Evolutionary conservation across 2,888 invertebrate species (phyloP), one percentile per base, ranked within the genome.

Genomic region (Cosmorhoe ocellata): DNA sequence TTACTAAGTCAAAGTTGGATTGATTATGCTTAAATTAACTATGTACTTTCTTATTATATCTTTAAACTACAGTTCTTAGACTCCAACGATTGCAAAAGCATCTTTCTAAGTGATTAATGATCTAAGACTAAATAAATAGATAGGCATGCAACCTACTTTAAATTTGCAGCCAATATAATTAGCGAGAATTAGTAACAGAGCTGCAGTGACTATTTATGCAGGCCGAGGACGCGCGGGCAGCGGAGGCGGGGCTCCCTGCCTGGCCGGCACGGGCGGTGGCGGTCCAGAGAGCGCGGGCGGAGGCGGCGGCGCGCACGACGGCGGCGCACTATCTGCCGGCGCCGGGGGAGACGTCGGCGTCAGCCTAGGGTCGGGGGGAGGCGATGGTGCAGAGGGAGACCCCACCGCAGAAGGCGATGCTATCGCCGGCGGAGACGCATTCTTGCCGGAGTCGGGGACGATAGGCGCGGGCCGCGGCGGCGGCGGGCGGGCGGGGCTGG

Each of bases 191-290:
- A 10, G 14, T 8, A 32, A 11, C 33, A 5, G 27, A 26, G 8
- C 18, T 10, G 36, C n/a, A n/a, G n/a, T n/a, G n/a, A n/a, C n/a
- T 24, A 33, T 49, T 71, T 65, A 70, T 22, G 64, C 58, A 37
- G 85, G 88, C 60, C 84, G 77, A 14, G 92, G 92, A 45, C 94
- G 90, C 30, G 94, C 93, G 2, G 94, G 94, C 59, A 94, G 79
- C 0, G 94, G 94, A 12, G 94, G 94, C 4, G 94, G 94, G 10
- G 91, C 91, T 3, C 91, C 88, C 45, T 91, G 91, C 50, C 93
- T 81, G 0, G 78, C 24, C 92, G 93, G 93, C 22, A 92, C 90
- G 9, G 71, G 91, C 12, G 74, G 90, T 56, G 81, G 90, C 42
- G 80, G 85, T 50, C 81, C 84, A 0, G 44, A 11, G 86, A 76